Conservation (phyloP, 2,888 invertebrate species). For the Piscicola geometra region DNA sequence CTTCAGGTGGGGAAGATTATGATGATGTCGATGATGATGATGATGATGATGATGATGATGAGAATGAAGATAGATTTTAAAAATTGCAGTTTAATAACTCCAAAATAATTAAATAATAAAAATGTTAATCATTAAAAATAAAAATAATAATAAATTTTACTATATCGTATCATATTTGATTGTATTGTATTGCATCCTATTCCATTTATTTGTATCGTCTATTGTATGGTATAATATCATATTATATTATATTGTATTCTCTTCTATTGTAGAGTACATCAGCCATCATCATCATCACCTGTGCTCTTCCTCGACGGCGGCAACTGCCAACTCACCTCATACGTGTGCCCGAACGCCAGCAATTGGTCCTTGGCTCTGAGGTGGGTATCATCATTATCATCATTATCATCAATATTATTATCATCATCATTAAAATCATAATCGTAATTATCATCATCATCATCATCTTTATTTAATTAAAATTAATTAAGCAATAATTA, state of each 20-base stretch:
- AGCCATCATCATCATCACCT: constrained; percentile 35
- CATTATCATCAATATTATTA: constrained; percentile 1
- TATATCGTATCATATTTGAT: background rate
- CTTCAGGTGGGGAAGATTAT: too few species aligned
- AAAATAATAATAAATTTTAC: background rate
- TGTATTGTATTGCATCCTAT: too few species aligned
- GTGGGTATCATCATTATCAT: constrained; percentile 1
- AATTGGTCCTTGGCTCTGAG: constrained; percentile 43
- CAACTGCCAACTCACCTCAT: constrained; percentile 44
- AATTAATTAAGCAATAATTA: too few species aligned
- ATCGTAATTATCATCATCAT: background rate
- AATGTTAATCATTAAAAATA: too few species aligned
- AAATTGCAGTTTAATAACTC: too few species aligned
- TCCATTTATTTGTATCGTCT: too few species aligned
- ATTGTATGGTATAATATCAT: too few species aligned
- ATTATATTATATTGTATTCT: too few species aligned
- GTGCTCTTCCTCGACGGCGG: constrained; percentile 44
- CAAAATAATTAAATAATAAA: too few species aligned
- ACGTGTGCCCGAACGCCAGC: constrained; percentile 44
- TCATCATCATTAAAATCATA: background rate
- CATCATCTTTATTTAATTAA: too few species aligned
- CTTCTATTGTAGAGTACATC: background rate
- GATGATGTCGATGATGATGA: background rate
- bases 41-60: background rate
- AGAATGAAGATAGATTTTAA: too few species aligned